Conservation (phyloP, 1,140 invertebrate genomes). For the Plodia interpunctella region DNA sequence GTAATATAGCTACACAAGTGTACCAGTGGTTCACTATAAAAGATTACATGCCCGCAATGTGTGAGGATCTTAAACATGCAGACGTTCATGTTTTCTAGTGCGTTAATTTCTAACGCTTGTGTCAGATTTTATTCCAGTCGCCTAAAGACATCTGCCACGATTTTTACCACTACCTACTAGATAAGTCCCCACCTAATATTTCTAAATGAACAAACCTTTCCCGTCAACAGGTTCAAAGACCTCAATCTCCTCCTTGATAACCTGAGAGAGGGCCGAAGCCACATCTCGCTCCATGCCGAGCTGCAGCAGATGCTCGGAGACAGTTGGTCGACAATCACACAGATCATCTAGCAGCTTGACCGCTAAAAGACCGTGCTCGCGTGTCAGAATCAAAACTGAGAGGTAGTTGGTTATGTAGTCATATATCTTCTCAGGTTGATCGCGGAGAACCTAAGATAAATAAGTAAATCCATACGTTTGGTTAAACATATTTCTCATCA, state of each 20-base stretch:
- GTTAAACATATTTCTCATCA: too few species aligned
- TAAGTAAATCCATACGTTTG: too few species aligned
- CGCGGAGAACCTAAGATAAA: slow-evolving; percentile 74
- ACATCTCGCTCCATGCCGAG: slow-evolving; percentile 36
- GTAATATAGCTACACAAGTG: too few species aligned
- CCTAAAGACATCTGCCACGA: too few species aligned
- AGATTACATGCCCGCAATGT: too few species aligned
- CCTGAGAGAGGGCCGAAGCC: slow-evolving; percentile 29
- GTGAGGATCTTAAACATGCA: too few species aligned
- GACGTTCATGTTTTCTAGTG: too few species aligned
- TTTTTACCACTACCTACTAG: too few species aligned
- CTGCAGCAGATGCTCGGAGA: slow-evolving; percentile 51
- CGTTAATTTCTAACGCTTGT: too few species aligned
- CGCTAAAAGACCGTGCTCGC: slow-evolving; percentile 76
- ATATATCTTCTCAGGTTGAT: slow-evolving; percentile 79
- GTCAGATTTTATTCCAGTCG: too few species aligned
- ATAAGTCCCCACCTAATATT: too few species aligned
- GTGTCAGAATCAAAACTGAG: slow-evolving; percentile 80
- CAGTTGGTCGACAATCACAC: slow-evolving; percentile 58
- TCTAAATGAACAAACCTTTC: slow-evolving; percentile 33
- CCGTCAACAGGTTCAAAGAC: slow-evolving; percentile 35
- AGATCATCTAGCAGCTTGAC: slow-evolving; percentile 57
- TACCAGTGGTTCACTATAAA: too few species aligned
- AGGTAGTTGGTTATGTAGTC: slow-evolving; percentile 84
- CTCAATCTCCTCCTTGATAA: slow-evolving; percentile 62